Base-by-base conservation (phyloP, 2,888 invertebrate genomes). In the Hydriomena furcata region DNA sequence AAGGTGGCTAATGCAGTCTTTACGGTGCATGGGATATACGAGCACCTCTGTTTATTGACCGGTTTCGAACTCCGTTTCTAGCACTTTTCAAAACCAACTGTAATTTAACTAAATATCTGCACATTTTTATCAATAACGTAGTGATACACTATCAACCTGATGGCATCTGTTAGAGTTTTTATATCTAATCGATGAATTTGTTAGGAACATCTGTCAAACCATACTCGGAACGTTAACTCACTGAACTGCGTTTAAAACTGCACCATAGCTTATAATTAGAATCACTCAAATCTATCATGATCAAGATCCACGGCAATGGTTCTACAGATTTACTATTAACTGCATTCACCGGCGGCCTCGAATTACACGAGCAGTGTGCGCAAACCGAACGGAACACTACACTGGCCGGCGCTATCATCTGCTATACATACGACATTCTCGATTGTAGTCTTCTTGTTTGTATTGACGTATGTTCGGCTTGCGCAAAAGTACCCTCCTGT, bases 381-480 rank as follows among this genome's bases (percentile, higher is more conserved):
- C 84, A 76, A 73, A 79, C 80, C 63, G 82, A 79, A 68, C 77
- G 68, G 71, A 71, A 72, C 79, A 74, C 82, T 77, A 53, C 50
- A 82, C 79, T 81, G 82, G 75, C 78, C 69, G 74, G 72, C 79
- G 17, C 32, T 81, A 79, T 76, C 81, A 79, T 74, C 69, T 72
- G 67, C 76, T 79, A 80, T 84, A 84, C 79, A 71, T 79, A 73
- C 71, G 67, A 76, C 71, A 71, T 71, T 72, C 73, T 71, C 75
- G 71, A 74, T 76, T 73, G 72, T 77, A 69, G 65, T 73, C 68
- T 73, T 76, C 77, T 80, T 82, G 80, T 86, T 89, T 84, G 84
- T 87, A 89, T 89, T 86, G 88, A 89, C 86, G 85, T 84, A 74
- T 67, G 66, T 63, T 61, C 67, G 65, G 70, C 79, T 73, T 83